These are phyloP conservation scores for Aphelenchoides besseyi DNA, from an alignment of 1,140 invertebrate genomes.

Conservation along the genomic window DNA sequence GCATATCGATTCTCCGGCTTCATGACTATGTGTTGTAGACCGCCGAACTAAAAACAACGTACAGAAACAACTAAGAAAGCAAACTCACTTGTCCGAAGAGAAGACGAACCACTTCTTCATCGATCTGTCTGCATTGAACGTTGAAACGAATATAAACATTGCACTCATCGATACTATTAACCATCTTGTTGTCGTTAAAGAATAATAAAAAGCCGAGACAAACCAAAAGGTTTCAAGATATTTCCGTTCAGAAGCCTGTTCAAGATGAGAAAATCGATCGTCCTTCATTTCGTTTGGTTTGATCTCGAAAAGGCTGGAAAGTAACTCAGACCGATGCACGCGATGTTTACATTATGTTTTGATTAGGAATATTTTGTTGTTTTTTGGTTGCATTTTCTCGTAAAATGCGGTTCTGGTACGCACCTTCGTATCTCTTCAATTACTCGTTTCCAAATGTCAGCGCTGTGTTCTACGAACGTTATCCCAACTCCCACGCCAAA, in stretches of 20 bases:
- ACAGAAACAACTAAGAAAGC: background rate
- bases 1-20: background rate
- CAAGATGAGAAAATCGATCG: background rate
- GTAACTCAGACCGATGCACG: background rate
- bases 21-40: conserved; percentile 3
- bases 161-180: background rate
- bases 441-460: conserved; percentile 26
- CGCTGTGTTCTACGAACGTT: conserved; percentile 47
- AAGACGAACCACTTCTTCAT: background rate
- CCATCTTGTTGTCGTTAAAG: background rate
- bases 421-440: conserved; percentile 36
- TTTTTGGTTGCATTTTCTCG: background rate
- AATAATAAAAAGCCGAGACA: background rate
- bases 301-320: background rate
- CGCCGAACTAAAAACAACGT: conserved; percentile 12
- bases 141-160: conserved; percentile 5
- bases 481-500: conserved; percentile 61
- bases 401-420: conserved; percentile 29
- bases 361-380: background rate
- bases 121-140: background rate
- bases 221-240: background rate
- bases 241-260: background rate
- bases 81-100: background rate
- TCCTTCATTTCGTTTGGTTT: background rate
- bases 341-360: background rate